Conservation (phyloP, 2,888 invertebrate species). For the Tinea pellionella region DNA sequence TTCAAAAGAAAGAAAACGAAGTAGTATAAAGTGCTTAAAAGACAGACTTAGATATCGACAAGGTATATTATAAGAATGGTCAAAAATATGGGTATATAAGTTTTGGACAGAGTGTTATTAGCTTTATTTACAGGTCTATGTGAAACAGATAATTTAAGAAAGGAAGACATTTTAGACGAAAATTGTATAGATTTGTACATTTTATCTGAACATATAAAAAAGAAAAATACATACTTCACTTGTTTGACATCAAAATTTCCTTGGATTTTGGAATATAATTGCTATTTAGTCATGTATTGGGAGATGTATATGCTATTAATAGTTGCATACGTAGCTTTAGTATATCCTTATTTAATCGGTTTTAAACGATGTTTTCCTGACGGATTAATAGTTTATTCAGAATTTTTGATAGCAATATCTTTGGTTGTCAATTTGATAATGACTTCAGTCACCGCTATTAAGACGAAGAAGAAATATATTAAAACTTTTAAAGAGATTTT, state of each 20-base stretch:
- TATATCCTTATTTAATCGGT: conserved; percentile 62
- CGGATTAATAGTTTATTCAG: conserved; percentile 42
- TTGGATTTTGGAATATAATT: conserved; percentile 58
- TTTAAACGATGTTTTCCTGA: conserved; percentile 45
- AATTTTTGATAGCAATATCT: conserved; percentile 47
- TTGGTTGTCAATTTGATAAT: conserved; percentile 52
- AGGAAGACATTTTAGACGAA: conserved; percentile 45
- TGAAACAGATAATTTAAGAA: conserved; percentile 34
- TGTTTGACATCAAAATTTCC: conserved; percentile 48
- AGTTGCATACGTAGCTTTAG: conserved; percentile 47
- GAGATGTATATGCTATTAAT: conserved; percentile 49
- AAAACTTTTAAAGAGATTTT: conserved; percentile 44
- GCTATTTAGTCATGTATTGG: conserved; percentile 58
- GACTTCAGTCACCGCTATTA: conserved; percentile 54
- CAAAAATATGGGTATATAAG: no score
- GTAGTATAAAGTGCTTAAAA: conserved; percentile 61
- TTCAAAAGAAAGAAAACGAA: conserved; percentile 53
- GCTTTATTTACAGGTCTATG: conserved; percentile 33
- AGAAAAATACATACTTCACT: conserved; percentile 41
- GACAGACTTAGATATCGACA: conserved; percentile 54
- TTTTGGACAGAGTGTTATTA: no score
- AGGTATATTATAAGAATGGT: conserved; percentile 27
- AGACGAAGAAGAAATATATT: conserved; percentile 50
- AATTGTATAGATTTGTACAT: conserved; percentile 55
- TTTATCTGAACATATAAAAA: conserved; percentile 55